Evolutionary conservation across 2,888 invertebrate genomes (phyloP), one percentile per base, ranked within the genome.

Genomic region (Zaprionus bogoriensis): DNA sequence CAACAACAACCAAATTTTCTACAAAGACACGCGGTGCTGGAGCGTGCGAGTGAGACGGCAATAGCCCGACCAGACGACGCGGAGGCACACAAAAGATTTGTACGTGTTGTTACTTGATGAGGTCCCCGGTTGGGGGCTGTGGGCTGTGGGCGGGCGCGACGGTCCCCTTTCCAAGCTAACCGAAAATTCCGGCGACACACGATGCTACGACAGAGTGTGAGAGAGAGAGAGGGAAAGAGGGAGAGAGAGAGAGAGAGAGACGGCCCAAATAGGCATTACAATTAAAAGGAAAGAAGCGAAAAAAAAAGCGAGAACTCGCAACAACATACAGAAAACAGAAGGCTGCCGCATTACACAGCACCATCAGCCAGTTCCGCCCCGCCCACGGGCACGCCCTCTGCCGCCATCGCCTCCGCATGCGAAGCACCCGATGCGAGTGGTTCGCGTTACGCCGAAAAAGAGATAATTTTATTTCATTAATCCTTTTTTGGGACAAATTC

Each of bases 381-480:
- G 22, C 7, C 22, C 12, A 17, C 46, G 14, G 5, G 10, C 28
- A 38, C 22, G 5, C 2, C 28, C 46, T 4, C 19, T 4, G 6
- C 1, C 4, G 2, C 3, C 10, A 1, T 28, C 28, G 20, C 50
- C 57, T 14, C 39, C 20, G 23, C 63, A 38, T 23, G 23, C 10
- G 47, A 30, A 3, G n/a, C 30, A 32, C 28, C 25, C 53, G 46
- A 46, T 44, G 54, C 51, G 67, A 55, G 54, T 67, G 73, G 66
- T 63, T 81, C 70, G 75, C 74, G 77, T 80, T 77, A 71, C 79
- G 69, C 77, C 74, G 67, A 74, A 82, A 86, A 87, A 85, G 87
- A 89, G 87, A 88, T 89, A 88, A 89, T 88, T 89, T 89, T 87
- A 88, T 88, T 88, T 87, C 87, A 88, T 88, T 89, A 89, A 89